A percentile compares a stretch with the other conserved stretches of the same genome.
Conservation (phyloP, 2,113 vertebrate genomes). For the Oenanthe melanoleuca region DNA sequence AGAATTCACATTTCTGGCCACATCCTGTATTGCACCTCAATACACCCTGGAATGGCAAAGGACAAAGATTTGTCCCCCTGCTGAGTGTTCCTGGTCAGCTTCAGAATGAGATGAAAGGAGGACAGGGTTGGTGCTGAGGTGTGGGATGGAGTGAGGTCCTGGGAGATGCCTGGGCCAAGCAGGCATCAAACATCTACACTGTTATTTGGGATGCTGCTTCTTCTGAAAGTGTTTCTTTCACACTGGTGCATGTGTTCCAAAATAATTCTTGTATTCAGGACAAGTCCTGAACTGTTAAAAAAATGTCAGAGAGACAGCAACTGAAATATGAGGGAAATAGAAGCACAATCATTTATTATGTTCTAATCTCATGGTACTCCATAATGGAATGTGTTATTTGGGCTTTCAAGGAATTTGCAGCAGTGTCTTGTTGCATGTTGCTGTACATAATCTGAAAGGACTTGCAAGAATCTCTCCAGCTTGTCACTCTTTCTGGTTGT, state of each 20-base stretch:
- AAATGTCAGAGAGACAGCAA: neutral
- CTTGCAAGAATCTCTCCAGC: neutral
- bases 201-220: neutral
- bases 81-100: neutral
- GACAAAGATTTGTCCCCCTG: neutral
- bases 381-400: neutral
- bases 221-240: neutral
- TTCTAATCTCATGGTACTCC: neutral
- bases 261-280: neutral
- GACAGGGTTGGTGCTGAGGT: neutral
- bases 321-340: neutral
- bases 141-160: accelerated
- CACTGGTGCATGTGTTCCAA: neutral
- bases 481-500: neutral
- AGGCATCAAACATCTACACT: neutral
- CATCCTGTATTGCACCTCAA: too few relatives aligned
- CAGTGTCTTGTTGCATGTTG: neutral
- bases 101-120: neutral
- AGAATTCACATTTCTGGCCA: too few relatives aligned
- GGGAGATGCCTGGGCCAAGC: neutral
- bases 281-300: neutral
- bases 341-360: neutral
- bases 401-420: neutral
- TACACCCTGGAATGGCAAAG: neutral
- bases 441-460: neutral